Evolutionary conservation across 2,888 invertebrate species (phyloP).

Genomic region (Agelastica alni): DNA sequence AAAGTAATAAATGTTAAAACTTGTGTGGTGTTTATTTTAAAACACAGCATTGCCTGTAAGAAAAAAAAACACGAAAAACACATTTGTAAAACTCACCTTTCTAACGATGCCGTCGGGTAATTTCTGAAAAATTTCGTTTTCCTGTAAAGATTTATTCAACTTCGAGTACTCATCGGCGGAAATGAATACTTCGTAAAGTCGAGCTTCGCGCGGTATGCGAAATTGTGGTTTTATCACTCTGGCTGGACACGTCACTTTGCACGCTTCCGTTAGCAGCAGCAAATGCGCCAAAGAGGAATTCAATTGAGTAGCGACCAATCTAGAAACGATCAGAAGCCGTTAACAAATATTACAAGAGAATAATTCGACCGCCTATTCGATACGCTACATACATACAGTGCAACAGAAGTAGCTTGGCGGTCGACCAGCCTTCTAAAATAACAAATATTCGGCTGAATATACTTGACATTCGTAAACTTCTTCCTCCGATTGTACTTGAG

Average conservation of each 20-base stretch:
- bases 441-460: too few species aligned
- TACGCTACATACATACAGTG: too few species aligned
- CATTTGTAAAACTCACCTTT: constrained; percentile 40
- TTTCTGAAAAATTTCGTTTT: constrained; percentile 52
- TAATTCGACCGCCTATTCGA: too few species aligned
- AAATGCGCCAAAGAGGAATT: constrained; percentile 76
- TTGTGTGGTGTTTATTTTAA: too few species aligned
- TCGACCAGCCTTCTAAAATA: too few species aligned
- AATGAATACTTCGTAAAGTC: constrained; percentile 78
- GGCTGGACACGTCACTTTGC: constrained; percentile 80
- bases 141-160: constrained; percentile 58
- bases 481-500: too few species aligned
- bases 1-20: too few species aligned
- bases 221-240: constrained; percentile 58
- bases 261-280: constrained; percentile 81
- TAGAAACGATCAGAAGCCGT: constrained; percentile 55
- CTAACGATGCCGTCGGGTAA: constrained; percentile 41
- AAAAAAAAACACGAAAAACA: too few species aligned
- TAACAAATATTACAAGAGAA: too few species aligned
- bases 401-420: too few species aligned
- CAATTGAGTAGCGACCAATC: constrained; percentile 81
- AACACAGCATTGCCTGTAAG: too few species aligned
- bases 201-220: constrained; percentile 79
- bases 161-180: constrained; percentile 65
- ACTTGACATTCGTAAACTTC: too few species aligned